Percentiles rank a stretch among this genome's conserved stretches.
These are phyloP conservation scores for Hermetia illucens DNA, from an alignment of 1,140 invertebrate genomes.

Conservation along the genomic window DNA sequence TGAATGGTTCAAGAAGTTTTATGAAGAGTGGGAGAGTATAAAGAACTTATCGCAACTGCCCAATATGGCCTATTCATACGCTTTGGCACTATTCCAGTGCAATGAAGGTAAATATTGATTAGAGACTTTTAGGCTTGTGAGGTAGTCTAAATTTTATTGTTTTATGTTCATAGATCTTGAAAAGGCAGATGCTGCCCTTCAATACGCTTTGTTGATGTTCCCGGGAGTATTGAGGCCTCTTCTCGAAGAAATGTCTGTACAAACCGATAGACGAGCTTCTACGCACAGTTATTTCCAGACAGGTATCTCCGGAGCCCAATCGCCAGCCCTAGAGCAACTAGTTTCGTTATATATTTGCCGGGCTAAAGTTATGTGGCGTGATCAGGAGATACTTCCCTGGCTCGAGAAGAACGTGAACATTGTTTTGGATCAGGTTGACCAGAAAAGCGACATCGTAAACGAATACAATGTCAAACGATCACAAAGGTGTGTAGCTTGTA, in stretches of 20 bases:
- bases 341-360: conserved; percentile 59
- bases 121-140: not conserved
- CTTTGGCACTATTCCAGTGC: conserved; percentile 57
- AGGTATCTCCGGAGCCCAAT: conserved; percentile 33
- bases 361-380: conserved; percentile 65
- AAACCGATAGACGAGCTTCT: conserved; percentile 47
- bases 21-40: conserved; percentile 45
- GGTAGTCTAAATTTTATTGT: conserved; percentile 9
- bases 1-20: conserved; percentile 64
- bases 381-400: conserved; percentile 60
- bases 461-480: conserved; percentile 47
- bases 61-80: conserved; percentile 76
- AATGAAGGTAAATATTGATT: conserved; percentile 12
- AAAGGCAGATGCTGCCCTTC: conserved; percentile 47
- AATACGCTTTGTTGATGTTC: conserved; percentile 72
- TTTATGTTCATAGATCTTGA: conserved; percentile 21
- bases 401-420: conserved; percentile 53
- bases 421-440: conserved; percentile 50
- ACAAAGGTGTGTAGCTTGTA: conserved; percentile 43
- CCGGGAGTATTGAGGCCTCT: conserved; percentile 59
- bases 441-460: conserved; percentile 45
- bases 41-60: conserved; percentile 68
- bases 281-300: conserved; percentile 35
- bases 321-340: conserved; percentile 51
- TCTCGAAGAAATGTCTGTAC: conserved; percentile 62